Evolutionary conservation across 2,113 vertebrate species (phyloP).

Genomic region (Sylvietta virens): DNA sequence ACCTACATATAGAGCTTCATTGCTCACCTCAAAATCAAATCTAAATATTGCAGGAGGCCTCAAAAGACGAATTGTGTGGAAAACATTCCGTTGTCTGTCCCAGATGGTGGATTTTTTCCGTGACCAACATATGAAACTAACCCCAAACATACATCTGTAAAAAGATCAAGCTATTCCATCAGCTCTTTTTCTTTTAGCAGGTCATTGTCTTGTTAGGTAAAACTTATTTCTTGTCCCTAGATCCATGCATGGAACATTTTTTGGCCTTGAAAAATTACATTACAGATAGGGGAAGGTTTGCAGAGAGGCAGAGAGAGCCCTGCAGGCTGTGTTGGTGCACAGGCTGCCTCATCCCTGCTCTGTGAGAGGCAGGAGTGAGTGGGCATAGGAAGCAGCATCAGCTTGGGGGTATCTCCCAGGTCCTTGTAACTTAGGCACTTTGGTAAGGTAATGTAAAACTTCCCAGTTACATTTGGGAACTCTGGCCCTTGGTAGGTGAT

Average conservation of each 20-base stretch:
- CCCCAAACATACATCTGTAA: neutral
- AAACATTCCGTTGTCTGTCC: neutral
- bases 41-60: neutral
- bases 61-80: neutral
- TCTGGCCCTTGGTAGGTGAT: neutral
- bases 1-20: neutral
- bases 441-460: neutral
- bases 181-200: neutral
- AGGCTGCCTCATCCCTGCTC: neutral
- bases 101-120: neutral
- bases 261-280: neutral
- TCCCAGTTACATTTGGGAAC: neutral
- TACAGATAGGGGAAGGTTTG: neutral
- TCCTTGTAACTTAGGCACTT: neutral
- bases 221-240: neutral
- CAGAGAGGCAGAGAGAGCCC: neutral
- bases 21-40: neutral
- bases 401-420: neutral
- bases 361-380: neutral
- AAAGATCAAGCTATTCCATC: neutral
- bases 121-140: neutral
- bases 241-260: neutral
- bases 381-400: neutral
- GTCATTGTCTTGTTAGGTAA: neutral
- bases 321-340: neutral